Conservation (phyloP, 2,797 vertebrate genomes). For the Myotis planiceps region DNA sequence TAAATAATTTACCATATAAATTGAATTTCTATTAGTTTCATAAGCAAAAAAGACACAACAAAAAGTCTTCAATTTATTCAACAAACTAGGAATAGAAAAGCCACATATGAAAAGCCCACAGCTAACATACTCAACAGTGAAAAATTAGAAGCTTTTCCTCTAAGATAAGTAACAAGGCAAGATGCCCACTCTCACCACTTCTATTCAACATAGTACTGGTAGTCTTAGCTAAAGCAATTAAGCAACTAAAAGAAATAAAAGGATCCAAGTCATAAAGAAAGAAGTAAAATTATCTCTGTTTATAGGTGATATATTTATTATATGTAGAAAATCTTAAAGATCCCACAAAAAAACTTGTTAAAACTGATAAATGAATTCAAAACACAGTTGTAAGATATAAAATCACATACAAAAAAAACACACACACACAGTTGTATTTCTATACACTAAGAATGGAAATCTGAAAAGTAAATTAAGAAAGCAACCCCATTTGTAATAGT, state of each 20-base stretch:
- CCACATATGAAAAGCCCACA: background rate
- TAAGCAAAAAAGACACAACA: background rate
- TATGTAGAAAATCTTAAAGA: background rate
- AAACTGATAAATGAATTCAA: background rate
- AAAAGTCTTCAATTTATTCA: background rate
- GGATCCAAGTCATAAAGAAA: background rate
- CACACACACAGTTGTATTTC: background rate
- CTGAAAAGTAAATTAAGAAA: constrained; percentile 27
- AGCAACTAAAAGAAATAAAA: constrained; percentile 19
- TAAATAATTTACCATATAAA: background rate
- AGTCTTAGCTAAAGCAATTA: constrained; percentile 1
- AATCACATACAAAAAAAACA: constrained; percentile 7
- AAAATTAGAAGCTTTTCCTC: background rate
- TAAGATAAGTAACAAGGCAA: background rate
- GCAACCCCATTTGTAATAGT: background rate
- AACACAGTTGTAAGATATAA: background rate
- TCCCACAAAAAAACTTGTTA: background rate
- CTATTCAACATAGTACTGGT: background rate
- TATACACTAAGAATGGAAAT: background rate
- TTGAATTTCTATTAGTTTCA: constrained; percentile 6
- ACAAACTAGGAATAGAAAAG: background rate
- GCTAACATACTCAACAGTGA: background rate
- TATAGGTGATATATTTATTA: background rate
- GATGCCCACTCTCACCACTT: background rate
- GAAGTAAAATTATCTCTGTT: constrained; percentile 25